Evolutionary conservation across 2,113 vertebrate genomes (phyloP), one percentile per base, ranked within the genome.

Genomic region (Pituophis catenifer): DNA sequence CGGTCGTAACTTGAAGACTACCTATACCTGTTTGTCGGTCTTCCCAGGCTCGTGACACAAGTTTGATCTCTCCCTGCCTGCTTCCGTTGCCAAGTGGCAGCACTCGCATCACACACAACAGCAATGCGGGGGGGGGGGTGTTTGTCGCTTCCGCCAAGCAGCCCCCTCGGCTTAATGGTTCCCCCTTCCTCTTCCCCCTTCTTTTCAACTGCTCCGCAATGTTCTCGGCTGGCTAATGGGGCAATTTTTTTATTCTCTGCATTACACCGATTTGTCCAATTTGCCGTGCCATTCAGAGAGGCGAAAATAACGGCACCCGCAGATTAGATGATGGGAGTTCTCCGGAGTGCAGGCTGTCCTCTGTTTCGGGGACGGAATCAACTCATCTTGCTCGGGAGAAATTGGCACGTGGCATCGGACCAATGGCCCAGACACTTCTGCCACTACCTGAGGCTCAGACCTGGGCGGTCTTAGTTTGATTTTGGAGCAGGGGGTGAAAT

Each of bases 231-330:
- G 23, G 95, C 96, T 97, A 97, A 97, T 97, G 96, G 97, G 93
- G 95, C 97, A 97, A 97, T 97, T 96, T 97, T 70, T 65, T 70
- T 13, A 70, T 70, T 90, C 95, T 97, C 95, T 96, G 93, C 96
- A 97, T 97, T 97, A 97, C 95, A 3, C 94, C 94, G 94, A 97
- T 97, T 94, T 96, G 95, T 96, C 96, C 97, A 97, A 96, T 97
- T 97, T 97, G 96, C 95, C 88, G 0, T 89, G 54, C 55, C 19
- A 59, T 44, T 33, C 93, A 55, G 70, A 9, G 5, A 21, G 59
- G 54, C n/a, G 17, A 29, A 21, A 13, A 21, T 1, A 58, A 1
- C n/a, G 1, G 19, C 90, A 54, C 54, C 24, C 8, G 70, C 75
- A 26, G 91, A 75, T 89, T 48, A 90, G 58, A 50, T 57, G 91